Evolutionary conservation across 2,888 invertebrate genomes (phyloP), one percentile per base, ranked within the genome.

Genomic region (Erynnis tages): DNA sequence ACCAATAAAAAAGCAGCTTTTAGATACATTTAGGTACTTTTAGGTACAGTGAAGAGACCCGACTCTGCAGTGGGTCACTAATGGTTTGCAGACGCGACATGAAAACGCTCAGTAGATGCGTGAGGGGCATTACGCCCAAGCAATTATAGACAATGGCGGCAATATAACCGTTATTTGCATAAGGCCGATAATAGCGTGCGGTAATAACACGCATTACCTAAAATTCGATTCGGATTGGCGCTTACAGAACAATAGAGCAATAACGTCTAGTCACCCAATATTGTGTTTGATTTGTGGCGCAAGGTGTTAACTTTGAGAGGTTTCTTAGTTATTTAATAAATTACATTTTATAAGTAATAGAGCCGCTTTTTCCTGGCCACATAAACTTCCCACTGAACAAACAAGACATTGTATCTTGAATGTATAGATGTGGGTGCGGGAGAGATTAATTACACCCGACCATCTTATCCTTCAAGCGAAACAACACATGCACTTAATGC

Each of bases 191-290:
- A 50, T 49, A 1, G 49, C 41, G 23, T 50, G 49, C 4, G 11
- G 41, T 50, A 50, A 50, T 50, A 43, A 50, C 41, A 27, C 13
- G 27, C 25, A 43, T 50, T 35, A 50, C 34, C 27, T 11, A 27
- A 50, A 50, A 50, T 50, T 50, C 49, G 49, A 41, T 43, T 17
- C 41, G 43, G 25, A 25, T 10, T 14, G 27, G 34, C 27, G 43
- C 49, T 50, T 10, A 5, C 34, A 43, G 34, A 50, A 50, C 49
- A 50, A 50, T 50, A 19, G 49, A 19, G 49, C 27, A 34, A 49
- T 49, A 49, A 17, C 6, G 49, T 7, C 11, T 7, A 49, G 49
- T 49, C 49, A 49, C 41, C 34, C 34, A 17, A 32, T 14, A 34
- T 14, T 10, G 41, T 41, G 49, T 41, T 40, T 32, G 32, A 16